These are phyloP conservation scores for Calonectris borealis DNA, from an alignment of 2,113 vertebrate genomes.

Conservation along the genomic window DNA sequence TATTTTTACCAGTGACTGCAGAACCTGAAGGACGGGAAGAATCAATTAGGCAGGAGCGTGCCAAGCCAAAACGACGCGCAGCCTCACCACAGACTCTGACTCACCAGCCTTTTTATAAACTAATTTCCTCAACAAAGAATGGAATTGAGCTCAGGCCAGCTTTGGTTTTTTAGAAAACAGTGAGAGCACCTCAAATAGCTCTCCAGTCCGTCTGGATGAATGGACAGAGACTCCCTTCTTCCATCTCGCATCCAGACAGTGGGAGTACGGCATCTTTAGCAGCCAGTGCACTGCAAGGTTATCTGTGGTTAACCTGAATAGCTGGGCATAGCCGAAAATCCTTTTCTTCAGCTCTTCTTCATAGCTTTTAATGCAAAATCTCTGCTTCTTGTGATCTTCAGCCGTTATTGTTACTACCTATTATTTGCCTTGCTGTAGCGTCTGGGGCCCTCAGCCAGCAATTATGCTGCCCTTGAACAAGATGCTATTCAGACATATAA, in stretches of 20 bases:
- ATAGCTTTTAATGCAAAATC: neutral
- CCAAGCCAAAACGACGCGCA: neutral
- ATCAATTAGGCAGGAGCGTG: neutral
- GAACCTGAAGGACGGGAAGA: neutral
- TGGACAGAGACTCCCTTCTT: neutral
- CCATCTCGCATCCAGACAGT: neutral
- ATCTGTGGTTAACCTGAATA: neutral
- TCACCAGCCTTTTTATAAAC: slow-evolving; percentile 24
- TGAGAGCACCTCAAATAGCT: neutral
- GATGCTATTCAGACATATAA: neutral
- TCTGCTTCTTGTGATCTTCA: neutral
- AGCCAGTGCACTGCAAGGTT: neutral
- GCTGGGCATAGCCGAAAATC: neutral
- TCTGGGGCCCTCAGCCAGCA: neutral
- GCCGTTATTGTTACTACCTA: neutral
- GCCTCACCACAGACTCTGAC: neutral
- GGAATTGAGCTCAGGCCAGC: neutral
- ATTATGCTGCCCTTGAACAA: neutral
- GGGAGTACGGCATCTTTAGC: neutral
- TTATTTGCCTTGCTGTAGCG: neutral
- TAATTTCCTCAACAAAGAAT: slow-evolving; percentile 9
- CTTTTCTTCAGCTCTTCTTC: neutral
- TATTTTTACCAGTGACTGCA: neutral
- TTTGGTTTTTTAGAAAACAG: neutral
- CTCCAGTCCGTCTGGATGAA: neutral